A percentile compares a stretch with the other conserved stretches of the same genome.
Evolutionary conservation across 2,888 invertebrate genomes (phyloP).

Genomic region (Gisinianus flammeolus): DNA sequence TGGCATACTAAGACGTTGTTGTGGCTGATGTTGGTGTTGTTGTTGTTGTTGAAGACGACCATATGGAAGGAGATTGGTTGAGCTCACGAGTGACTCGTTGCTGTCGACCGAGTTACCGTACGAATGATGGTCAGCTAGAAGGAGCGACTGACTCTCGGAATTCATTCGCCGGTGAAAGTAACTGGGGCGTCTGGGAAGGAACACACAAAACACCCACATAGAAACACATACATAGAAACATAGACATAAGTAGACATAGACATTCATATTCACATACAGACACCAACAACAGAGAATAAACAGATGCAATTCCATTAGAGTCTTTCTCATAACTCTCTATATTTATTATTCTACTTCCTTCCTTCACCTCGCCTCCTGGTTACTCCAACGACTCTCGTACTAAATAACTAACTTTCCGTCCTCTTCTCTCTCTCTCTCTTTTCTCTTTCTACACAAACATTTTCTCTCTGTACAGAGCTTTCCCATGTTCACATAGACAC

Average conservation of each 20-base stretch:
- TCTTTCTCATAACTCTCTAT: conserved; percentile 28
- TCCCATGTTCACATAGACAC: not conserved
- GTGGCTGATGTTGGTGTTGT: conserved; percentile 55
- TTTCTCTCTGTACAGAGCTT: conserved; percentile 8
- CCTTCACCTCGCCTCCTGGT: not conserved
- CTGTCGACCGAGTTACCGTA: conserved; percentile 70
- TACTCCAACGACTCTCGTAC: conserved; percentile 3
- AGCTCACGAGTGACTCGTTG: conserved; percentile 61
- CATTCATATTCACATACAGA: too few relatives aligned
- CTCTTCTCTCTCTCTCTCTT: not conserved
- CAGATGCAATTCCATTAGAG: conserved; percentile 34
- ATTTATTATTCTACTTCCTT: conserved; percentile 31
- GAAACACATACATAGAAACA: not conserved
- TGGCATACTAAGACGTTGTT: conserved; percentile 69
- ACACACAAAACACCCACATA: too few relatives aligned
- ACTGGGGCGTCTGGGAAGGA: conserved; percentile 29
- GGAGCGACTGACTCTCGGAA: conserved; percentile 76
- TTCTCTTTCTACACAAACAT: not conserved
- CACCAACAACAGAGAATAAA: too few relatives aligned
- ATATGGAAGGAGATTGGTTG: conserved; percentile 61
- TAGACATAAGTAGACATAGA: not conserved
- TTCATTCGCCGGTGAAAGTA: conserved; percentile 63
- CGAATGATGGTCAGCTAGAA: conserved; percentile 68
- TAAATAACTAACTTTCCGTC: conserved; percentile 25
- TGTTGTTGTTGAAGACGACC: conserved; percentile 44